These are phyloP conservation scores for Urechis unicinctus DNA, from an alignment of 2,888 invertebrate species.

Conservation along the genomic window DNA sequence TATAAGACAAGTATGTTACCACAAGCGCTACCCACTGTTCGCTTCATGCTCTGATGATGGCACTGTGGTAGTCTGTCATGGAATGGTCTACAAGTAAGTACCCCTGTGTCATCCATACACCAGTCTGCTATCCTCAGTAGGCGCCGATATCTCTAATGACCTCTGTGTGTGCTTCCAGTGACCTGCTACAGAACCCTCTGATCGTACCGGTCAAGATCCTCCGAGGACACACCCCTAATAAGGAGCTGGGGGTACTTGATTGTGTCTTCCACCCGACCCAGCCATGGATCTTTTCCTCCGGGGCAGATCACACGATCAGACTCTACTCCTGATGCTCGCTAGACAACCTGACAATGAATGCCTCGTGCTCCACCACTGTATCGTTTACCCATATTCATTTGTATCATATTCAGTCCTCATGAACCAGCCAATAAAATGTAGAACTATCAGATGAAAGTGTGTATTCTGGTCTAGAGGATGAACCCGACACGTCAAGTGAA, in stretches of 20 bases:
- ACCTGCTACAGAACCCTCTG: slow-evolving; percentile 89
- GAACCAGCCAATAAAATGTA: too few species aligned
- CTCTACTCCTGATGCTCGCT: slow-evolving; percentile 77
- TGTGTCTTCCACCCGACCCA: slow-evolving; percentile 90
- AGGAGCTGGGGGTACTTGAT: slow-evolving; percentile 79
- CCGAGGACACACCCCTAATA: slow-evolving; percentile 65
- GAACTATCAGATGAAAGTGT: too few species aligned
- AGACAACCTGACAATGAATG: too few species aligned
- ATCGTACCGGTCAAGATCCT: slow-evolving; percentile 96
- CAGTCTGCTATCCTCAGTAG: too few species aligned
- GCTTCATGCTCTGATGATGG: slow-evolving; percentile 93
- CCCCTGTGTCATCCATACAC: not conserved
- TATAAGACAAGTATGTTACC: slow-evolving; percentile 82
- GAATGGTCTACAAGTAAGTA: slow-evolving; percentile 91
- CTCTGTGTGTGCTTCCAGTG: slow-evolving; percentile 59
- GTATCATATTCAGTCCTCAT: too few species aligned
- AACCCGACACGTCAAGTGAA: too few species aligned
- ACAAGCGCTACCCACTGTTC: slow-evolving; percentile 89
- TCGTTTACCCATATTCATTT: too few species aligned
- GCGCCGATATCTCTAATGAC: not conserved
- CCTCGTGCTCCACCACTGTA: too few species aligned
- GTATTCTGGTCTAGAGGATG: too few species aligned
- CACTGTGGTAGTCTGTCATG: slow-evolving; percentile 86
- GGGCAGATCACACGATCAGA: slow-evolving; percentile 82
- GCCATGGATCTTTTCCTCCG: slow-evolving; percentile 93